Evolutionary conservation across 2,113 vertebrate genomes (phyloP).

Genomic region (Mastomys coucha): DNA sequence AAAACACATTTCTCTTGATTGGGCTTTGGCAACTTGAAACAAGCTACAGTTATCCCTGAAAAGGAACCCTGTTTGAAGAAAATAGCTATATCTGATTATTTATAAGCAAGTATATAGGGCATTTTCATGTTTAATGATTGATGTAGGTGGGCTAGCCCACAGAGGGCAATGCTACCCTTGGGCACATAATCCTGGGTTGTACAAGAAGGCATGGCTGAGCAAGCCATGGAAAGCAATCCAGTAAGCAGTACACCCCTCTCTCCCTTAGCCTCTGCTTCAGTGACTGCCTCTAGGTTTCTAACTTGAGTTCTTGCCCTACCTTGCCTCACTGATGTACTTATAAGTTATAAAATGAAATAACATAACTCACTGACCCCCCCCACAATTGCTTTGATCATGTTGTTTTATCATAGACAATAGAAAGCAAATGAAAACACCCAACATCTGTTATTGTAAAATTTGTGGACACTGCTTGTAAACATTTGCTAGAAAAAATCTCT

Average conservation of each 20-base stretch:
- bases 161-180: not conserved
- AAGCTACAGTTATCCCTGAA: not conserved
- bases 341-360: not conserved
- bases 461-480: not conserved
- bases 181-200: not conserved
- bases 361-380: not conserved
- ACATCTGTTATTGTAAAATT: not conserved
- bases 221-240: not conserved
- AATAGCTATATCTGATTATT: not conserved
- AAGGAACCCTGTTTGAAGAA: not conserved
- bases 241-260: too few species aligned
- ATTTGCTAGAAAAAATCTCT: not conserved
- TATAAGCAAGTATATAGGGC: not conserved
- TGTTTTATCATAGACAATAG: not conserved
- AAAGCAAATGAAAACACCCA: not conserved
- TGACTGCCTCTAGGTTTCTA: not conserved
- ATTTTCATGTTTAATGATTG: not conserved
- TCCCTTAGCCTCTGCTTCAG: not conserved
- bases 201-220: not conserved
- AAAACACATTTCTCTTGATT: not conserved
- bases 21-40: not conserved
- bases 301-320: not conserved
- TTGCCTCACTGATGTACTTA: not conserved
- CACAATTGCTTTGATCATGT: not conserved
- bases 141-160: not conserved